Evolutionary conservation across 2,888 invertebrate species (phyloP).

Genomic region (Amphimallon solstitiale): DNA sequence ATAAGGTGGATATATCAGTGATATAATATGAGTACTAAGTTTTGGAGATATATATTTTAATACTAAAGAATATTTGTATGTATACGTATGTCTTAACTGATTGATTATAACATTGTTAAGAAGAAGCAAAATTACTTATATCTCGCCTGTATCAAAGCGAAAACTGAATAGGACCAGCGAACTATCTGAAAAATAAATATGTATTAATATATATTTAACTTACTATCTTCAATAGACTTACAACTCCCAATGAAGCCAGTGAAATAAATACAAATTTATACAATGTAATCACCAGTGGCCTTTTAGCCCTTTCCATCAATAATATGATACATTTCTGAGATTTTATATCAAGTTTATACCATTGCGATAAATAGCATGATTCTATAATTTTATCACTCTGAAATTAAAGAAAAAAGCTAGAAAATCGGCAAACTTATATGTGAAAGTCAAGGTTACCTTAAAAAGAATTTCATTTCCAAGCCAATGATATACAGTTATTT

Average conservation of each 20-base stretch:
- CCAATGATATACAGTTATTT: too few species aligned
- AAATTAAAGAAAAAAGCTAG: not conserved
- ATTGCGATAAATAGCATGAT: slow-evolving; percentile 13
- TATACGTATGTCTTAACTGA: too few species aligned
- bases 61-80: too few species aligned
- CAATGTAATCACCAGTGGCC: slow-evolving; percentile 11
- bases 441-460: too few species aligned
- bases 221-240: not conserved
- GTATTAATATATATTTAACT: too few species aligned
- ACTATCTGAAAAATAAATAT: slow-evolving; percentile 12
- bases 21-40: too few species aligned
- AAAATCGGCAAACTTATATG: too few species aligned
- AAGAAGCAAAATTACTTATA: slow-evolving; percentile 7
- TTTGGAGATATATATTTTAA: too few species aligned
- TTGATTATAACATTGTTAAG: too few species aligned
- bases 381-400: slow-evolving; percentile 27
- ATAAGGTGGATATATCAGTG: too few species aligned
- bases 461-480: too few species aligned
- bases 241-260: slow-evolving; percentile 8
- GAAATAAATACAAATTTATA: slow-evolving; percentile 19
- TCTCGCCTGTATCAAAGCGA: slow-evolving; percentile 11
- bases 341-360: slow-evolving; percentile 18
- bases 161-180: slow-evolving; percentile 19
- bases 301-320: slow-evolving; percentile 30
- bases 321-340: slow-evolving; percentile 15